Evolutionary conservation across 2,888 invertebrate species (phyloP), one percentile per base, ranked within the genome.

Genomic region (Microctonus aethiopoides): DNA sequence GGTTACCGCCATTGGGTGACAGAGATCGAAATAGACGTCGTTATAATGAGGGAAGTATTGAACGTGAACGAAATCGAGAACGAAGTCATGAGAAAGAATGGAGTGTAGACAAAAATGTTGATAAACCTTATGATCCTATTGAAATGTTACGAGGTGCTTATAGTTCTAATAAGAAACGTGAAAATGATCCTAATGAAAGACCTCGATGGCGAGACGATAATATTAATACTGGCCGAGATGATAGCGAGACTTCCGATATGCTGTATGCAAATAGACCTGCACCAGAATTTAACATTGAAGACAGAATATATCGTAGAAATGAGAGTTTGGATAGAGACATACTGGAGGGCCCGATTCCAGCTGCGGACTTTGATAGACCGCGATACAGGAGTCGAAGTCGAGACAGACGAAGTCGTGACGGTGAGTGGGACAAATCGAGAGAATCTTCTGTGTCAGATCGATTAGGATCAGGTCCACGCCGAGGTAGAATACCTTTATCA

Each of bases 61-160:
- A 80, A 39, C 76, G 76, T 29, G 78, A 78, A 10, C 77, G 76
- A 4, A 81, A 81, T 76, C 71, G 76, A 26, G 78, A 78, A 9
- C 77, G 76, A 62, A 74, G 75, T 60, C 74, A 77, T 7, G 82
- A 81, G 1, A 75, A 75, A 65, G 77, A 78, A 34, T 79, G 78
- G 65, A 66, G 56, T 46, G 32, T 79, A 75, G 7, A 80, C 75
- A 67, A 78, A 78, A 16, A 46, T 26, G n/a, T n/a, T 7, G 66
- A 70, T 3, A 80, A 77, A 34, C 57, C 79, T 11, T 86, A 86
- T 52, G 83, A 86, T 73, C 80, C 85, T 7, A 76, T 83, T 72
- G 85, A 84, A 60, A 80, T 84, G 36, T 73, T 84, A 41, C 74
- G 85, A 22, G 83, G 83, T 32, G 70, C 71, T 11, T 71, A 73